phyloP scores from a whole-genome alignment of 2,797 vertebrate species.

The Danio jaintianensis region DNA sequence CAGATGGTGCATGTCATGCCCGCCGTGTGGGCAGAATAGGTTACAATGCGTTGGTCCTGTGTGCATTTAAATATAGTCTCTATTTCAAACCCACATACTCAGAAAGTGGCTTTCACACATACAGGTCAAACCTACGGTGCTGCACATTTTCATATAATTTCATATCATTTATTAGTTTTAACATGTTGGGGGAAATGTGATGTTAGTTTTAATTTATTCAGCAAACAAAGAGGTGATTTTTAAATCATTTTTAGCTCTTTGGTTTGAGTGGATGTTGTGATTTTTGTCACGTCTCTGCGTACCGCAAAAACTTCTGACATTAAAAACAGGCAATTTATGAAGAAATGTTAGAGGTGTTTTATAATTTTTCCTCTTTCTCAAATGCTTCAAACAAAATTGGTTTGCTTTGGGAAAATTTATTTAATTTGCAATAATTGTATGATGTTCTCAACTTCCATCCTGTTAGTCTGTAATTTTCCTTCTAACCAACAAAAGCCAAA shows the following conservation, averaged over 20 bases:
- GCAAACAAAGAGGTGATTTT: neutral
- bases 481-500: neutral
- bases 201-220: neutral
- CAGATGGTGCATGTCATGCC: slow-evolving; percentile 75
- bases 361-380: neutral
- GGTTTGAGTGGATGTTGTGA: neutral
- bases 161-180: neutral
- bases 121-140: slow-evolving; percentile 11
- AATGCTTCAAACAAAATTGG: neutral
- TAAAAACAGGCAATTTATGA: neutral
- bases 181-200: neutral
- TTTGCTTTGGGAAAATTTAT: neutral
- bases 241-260: neutral
- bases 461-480: neutral
- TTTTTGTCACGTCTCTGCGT: neutral
- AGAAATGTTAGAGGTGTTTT: neutral
- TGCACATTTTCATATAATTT: neutral
- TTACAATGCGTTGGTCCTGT: slow-evolving; percentile 66
- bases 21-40: slow-evolving; percentile 66
- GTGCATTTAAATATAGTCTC: slow-evolving; percentile 70
- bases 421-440: neutral
- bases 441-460: neutral
- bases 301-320: neutral
- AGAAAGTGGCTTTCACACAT: slow-evolving; percentile 13
- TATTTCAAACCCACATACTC: slow-evolving; percentile 37